A percentile compares a stretch with the other conserved stretches of the same genome.
phyloP scores from a whole-genome alignment of 2,113 vertebrate species.

The Urocitellus parryii region DNA sequence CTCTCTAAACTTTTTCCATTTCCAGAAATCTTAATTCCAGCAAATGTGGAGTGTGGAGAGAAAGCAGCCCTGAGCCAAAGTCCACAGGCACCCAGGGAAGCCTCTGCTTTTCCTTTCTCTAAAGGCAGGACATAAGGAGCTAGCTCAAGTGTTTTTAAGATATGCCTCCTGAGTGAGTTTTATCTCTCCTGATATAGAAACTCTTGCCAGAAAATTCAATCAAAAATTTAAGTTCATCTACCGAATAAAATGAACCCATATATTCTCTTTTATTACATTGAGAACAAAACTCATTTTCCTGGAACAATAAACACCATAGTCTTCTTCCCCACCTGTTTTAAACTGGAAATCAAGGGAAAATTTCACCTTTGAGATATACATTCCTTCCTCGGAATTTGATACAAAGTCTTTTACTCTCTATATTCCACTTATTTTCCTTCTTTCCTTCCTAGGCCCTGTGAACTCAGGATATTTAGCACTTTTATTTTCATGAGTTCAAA shows the following conservation, averaged over 20 bases:
- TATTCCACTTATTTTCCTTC: background rate
- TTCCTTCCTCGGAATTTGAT: constrained; percentile 33
- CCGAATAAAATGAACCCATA: background rate
- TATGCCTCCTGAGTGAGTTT: background rate
- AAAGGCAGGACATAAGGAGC: background rate
- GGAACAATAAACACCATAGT: background rate
- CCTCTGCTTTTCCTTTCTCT: background rate
- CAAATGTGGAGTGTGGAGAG: background rate
- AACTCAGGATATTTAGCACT: background rate
- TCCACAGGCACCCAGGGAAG: rapidly evolving
- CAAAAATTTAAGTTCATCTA: constrained; percentile 8
- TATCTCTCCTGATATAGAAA: background rate
- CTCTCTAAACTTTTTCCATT: background rate
- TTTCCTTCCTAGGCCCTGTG: background rate
- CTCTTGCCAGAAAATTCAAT: constrained; percentile 25
- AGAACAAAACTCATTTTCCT: constrained; percentile 45
- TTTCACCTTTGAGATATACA: background rate
- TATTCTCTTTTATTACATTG: constrained; percentile 8
- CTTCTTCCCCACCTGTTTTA: background rate
- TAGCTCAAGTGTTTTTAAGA: background rate
- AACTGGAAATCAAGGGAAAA: constrained; percentile 40
- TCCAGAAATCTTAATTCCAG: background rate
- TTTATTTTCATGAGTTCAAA: background rate
- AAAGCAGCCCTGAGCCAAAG: background rate
- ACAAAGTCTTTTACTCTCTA: background rate